Base-by-base conservation (phyloP, 2,797 vertebrate species). In the Chelon auratus region DNA sequence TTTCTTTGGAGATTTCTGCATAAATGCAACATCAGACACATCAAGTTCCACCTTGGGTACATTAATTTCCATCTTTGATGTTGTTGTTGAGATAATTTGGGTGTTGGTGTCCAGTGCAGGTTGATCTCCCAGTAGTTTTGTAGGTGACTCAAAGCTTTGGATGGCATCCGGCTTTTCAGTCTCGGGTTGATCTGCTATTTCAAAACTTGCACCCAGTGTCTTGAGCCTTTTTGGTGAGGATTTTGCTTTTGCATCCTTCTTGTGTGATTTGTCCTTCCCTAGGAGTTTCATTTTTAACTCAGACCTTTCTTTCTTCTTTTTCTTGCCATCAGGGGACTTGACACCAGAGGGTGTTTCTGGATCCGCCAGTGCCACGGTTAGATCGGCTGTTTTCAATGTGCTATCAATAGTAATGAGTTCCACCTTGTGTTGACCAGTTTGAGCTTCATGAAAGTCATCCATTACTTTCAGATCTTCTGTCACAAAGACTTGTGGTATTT, bases 271-370 rank as follows among this genome's bases (percentile, higher is more conserved):
- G 11, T 94, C 93, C 64, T 92, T 94, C 39, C 92, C 91, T 63
- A 87, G 33, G 78, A 94, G 88, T 75, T 82, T 93, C 3, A 94
- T 52, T 81, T 94, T 93, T 62, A 95, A 84, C 85, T 95, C 93
- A 22, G 93, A 93, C 47, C 52, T 87, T 59, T 94, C 91, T 80
- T 84, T 93, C 69, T 90, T 94, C 72, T 91, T 92, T 53, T 90
- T 93, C 77, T 91, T 93, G 7, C 80, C 89, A 18, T 85, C 90
- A 7, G 86, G 86, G 15, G 89, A 90, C 59, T 76, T 91, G 20
- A 75, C 47, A 42, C 47, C 66, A 48, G 83, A 66, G 5, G 61
- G 65, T 48, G 39, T 85, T 57, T 63, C 72, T 70, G 85, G 79
- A 39, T 90, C 90, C 36, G 68, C 72, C 74, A 93, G 57, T 77